These are phyloP conservation scores for Lipotes vexillifer DNA, from an alignment of 2,113 vertebrate genomes.

Conservation along the genomic window DNA sequence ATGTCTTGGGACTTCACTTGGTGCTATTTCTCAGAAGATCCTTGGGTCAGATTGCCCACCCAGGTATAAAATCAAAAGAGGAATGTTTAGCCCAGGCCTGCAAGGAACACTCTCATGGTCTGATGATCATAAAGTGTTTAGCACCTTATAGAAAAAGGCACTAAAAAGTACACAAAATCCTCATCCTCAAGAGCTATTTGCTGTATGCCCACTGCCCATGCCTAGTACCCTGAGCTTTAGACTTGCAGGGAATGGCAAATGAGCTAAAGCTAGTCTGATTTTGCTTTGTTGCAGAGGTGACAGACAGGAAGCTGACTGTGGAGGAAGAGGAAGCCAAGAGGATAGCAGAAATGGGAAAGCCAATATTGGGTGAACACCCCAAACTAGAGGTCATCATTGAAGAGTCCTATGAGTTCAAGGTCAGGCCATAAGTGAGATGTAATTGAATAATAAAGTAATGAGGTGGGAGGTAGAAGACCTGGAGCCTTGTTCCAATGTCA, in stretches of 20 bases:
- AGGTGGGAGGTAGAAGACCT: not conserved
- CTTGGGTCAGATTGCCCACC: not conserved
- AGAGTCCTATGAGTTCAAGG: conserved; percentile 99
- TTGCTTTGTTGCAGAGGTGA: conserved; percentile 83
- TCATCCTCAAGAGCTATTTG: not conserved
- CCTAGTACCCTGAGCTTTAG: not conserved
- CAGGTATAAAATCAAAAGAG: not conserved
- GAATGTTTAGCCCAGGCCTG: not conserved
- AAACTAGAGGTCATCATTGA: conserved; percentile 98
- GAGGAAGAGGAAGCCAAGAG: conserved; percentile 96
- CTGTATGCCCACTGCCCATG: not conserved
- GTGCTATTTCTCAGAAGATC: not conserved
- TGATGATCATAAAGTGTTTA: not conserved
- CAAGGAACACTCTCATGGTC: not conserved
- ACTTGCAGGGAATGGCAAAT: not conserved
- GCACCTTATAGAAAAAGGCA: not conserved
- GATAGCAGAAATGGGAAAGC: conserved; percentile 98
- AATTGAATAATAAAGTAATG: not conserved
- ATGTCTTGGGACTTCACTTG: not conserved
- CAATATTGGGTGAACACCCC: conserved; percentile 91
- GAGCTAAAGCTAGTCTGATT: conserved; percentile 52
- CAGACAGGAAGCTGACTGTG: conserved; percentile 91
- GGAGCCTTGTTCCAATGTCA: not conserved
- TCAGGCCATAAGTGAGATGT: conserved; percentile 71
- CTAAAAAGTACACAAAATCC: not conserved